Evolutionary conservation across 1,140 invertebrate species (phyloP).

Genomic region (Diuraphis noxia): DNA sequence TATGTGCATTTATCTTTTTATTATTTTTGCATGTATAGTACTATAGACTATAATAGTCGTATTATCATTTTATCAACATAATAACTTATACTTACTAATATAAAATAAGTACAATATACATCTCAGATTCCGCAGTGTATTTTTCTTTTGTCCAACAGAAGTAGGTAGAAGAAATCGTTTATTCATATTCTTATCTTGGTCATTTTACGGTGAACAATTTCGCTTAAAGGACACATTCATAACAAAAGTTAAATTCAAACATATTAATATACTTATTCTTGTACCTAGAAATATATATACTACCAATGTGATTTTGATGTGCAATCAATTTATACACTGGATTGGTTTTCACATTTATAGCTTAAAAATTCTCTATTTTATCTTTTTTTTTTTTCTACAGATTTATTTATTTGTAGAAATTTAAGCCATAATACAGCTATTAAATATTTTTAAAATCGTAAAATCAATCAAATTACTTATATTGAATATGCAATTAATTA

Average conservation of each 20-base stretch:
- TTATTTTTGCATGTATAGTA: background rate
- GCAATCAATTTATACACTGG: background rate
- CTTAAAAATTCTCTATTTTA: background rate
- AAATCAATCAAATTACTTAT: background rate
- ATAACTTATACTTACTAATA: background rate
- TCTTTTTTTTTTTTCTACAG: background rate
- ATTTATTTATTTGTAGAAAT: background rate
- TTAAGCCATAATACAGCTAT: background rate
- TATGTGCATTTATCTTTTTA: background rate
- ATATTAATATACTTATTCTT: background rate
- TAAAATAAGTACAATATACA: constrained; percentile 4
- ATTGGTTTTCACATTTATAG: background rate
- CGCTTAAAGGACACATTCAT: constrained; percentile 5
- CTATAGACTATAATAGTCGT: too few relatives aligned
- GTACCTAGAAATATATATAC: background rate
- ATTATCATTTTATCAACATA: background rate
- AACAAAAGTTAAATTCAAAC: constrained; percentile 17
- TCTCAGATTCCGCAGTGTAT: background rate
- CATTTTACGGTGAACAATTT: constrained; percentile 30
- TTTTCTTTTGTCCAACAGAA: background rate
- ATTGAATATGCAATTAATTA: background rate
- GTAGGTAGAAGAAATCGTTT: background rate
- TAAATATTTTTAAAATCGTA: background rate
- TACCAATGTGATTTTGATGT: background rate
- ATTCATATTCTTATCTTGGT: constrained; percentile 8